Conservation (phyloP, 2,797 vertebrate species). For the Petrocephalus schoutedeni region DNA sequence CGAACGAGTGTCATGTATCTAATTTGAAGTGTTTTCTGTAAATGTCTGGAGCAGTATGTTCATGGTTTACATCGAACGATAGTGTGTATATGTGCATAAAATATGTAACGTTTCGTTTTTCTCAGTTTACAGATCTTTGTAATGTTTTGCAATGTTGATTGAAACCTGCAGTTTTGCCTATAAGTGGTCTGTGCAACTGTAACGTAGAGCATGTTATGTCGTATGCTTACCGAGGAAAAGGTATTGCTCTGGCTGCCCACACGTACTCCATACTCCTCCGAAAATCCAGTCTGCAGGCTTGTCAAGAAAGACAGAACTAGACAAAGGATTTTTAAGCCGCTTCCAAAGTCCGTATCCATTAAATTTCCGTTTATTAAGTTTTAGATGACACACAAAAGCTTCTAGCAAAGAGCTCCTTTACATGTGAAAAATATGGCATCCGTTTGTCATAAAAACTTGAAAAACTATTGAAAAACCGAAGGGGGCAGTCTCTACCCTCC, state of each 20-base stretch:
- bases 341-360: slow-evolving; percentile 28
- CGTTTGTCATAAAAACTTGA: not conserved
- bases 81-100: not conserved
- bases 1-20: not conserved
- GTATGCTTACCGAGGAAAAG: slow-evolving; percentile 49
- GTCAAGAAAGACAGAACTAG: slow-evolving; percentile 44
- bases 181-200: not conserved
- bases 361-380: slow-evolving; percentile 36
- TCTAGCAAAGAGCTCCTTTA: not conserved
- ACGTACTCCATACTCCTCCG: slow-evolving; percentile 39
- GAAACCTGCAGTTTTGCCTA: not conserved
- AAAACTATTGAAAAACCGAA: slow-evolving; percentile 25
- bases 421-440: not conserved
- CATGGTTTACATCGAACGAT: not conserved
- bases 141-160: not conserved
- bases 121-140: not conserved
- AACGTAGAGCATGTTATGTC: not conserved
- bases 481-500: slow-evolving; percentile 28
- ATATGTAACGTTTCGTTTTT: not conserved
- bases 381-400: slow-evolving; percentile 29
- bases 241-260: slow-evolving; percentile 30
- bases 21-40: not conserved
- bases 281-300: slow-evolving; percentile 43
- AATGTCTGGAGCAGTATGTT: not conserved
- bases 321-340: slow-evolving; percentile 35